These are phyloP conservation scores for Eupristina koningsbergeri DNA, from an alignment of 1,140 invertebrate species.

Conservation along the genomic window DNA sequence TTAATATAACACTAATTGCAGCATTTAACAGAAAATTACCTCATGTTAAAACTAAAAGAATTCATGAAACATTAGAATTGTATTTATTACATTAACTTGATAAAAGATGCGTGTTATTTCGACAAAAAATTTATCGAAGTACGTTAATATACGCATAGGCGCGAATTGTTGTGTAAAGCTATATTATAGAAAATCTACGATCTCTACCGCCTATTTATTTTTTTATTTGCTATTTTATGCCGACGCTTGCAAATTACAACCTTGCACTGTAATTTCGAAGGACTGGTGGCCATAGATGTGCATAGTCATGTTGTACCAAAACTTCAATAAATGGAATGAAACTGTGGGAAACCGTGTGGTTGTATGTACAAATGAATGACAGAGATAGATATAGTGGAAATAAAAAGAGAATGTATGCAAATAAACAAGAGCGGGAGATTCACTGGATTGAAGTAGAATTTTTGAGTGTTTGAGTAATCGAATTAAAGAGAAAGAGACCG, in stretches of 20 bases:
- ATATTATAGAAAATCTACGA: conserved; percentile 53
- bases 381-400: neutral
- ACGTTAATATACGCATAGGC: neutral
- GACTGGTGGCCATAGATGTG: conserved; percentile 59
- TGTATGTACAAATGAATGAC: too few relatives aligned
- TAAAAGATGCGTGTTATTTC: too few relatives aligned
- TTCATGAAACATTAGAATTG: too few relatives aligned
- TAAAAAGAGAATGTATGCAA: neutral
- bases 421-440: conserved; percentile 12
- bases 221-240: conserved; percentile 59
- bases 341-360: too few relatives aligned
- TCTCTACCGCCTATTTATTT: conserved; percentile 68
- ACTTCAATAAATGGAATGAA: neutral
- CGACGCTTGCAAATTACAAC: conserved; percentile 67
- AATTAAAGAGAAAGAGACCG: conserved; percentile 20
- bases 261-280: conserved; percentile 62
- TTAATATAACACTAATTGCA: too few relatives aligned
- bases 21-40: too few relatives aligned
- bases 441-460: neutral
- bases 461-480: neutral
- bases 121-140: neutral
- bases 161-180: neutral
- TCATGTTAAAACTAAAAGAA: too few relatives aligned
- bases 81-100: too few relatives aligned
- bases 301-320: neutral